Evolutionary conservation across 2,888 invertebrate genomes (phyloP).

Genomic region (Ecdyonurus torrentis): DNA sequence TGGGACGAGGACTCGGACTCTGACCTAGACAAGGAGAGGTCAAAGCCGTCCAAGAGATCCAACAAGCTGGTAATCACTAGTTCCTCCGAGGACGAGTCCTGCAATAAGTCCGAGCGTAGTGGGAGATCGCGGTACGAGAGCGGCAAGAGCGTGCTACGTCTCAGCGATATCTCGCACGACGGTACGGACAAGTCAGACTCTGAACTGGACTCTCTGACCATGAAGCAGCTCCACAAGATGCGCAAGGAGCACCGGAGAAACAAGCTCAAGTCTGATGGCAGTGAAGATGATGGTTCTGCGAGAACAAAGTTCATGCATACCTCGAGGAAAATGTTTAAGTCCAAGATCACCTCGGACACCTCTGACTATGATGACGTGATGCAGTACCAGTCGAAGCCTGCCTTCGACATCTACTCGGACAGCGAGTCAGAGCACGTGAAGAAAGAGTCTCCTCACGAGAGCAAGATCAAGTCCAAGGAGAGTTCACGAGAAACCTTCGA

Average conservation of each 20-base stretch:
- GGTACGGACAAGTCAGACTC: constrained; percentile 12
- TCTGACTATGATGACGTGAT: constrained; percentile 1
- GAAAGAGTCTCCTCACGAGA: not conserved
- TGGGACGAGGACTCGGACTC: constrained; percentile 72
- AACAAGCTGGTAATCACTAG: constrained; percentile 31
- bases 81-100: constrained; percentile 34
- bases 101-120: constrained; percentile 3
- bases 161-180: constrained; percentile 1
- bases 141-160: constrained; percentile 13
- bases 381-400: not conserved
- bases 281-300: constrained; percentile 11
- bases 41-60: constrained; percentile 23
- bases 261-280: constrained; percentile 17
- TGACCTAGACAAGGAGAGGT: constrained; percentile 36
- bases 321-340: constrained; percentile 44
- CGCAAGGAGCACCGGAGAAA: constrained; percentile 9
- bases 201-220: constrained; percentile 11
- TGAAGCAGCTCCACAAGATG: too few species aligned
- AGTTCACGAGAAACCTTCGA: not conserved
- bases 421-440: not conserved
- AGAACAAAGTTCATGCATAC: not conserved
- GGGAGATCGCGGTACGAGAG: constrained; percentile 7
- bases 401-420: constrained; percentile 9
- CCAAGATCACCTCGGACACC: constrained; percentile 61
- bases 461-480: not conserved